Evolutionary conservation across 37 sponge, comb jelly and placozoan genomes (phyloP).

Genomic region (Chondrilla cf. caribensis): DNA sequence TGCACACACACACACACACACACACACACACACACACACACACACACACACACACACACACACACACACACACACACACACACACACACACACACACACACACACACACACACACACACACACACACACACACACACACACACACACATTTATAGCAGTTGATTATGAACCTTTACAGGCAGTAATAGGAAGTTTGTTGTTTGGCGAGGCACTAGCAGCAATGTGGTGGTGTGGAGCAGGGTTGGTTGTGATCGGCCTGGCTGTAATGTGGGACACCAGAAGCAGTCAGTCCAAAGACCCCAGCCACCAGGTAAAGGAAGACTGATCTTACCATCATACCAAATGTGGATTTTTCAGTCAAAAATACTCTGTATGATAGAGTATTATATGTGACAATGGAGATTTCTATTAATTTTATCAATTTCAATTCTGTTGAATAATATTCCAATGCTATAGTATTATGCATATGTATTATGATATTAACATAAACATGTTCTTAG

Average conservation of each 20-base stretch:
- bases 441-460: too few relatives aligned
- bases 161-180: too few relatives aligned
- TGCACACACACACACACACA: background rate
- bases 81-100: background rate
- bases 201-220: conserved; percentile 58
- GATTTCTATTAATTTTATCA: too few relatives aligned
- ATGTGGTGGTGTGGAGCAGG: conserved; percentile 83
- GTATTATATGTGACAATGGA: too few relatives aligned
- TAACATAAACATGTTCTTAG: too few relatives aligned
- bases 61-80: conserved; percentile 4
- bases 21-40: background rate
- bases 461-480: too few relatives aligned
- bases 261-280: conserved; percentile 32
- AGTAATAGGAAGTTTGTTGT: conserved; percentile 55
- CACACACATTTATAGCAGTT: too few relatives aligned
- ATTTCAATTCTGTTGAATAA: too few relatives aligned
- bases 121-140: background rate
- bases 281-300: background rate
- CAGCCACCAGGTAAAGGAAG: too few relatives aligned
- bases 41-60: background rate
- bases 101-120: background rate
- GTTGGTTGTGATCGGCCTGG: conserved; percentile 55
- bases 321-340: too few relatives aligned
- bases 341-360: too few relatives aligned
- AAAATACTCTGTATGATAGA: too few relatives aligned